Percentiles rank a stretch among this genome's conserved stretches.
Evolutionary conservation across 2,797 vertebrate species (phyloP).

Genomic region (Tenualosa ilisha): DNA sequence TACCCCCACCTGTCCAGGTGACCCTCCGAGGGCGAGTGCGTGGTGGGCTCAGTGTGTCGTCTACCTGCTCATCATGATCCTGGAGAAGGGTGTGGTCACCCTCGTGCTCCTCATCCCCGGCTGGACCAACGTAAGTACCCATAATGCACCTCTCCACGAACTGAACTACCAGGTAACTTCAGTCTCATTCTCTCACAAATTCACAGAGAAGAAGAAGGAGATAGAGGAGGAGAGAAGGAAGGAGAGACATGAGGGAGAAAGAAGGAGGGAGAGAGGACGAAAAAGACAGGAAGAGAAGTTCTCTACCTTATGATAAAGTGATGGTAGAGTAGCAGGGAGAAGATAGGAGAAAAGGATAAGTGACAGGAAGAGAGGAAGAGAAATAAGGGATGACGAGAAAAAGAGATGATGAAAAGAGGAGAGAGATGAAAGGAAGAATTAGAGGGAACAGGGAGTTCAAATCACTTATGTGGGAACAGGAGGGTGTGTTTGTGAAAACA

Average conservation of each 20-base stretch:
- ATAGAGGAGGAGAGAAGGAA: neutral
- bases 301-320: neutral
- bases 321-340: neutral
- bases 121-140: constrained; percentile 73
- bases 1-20: constrained; percentile 61
- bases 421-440: neutral
- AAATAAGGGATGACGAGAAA: neutral
- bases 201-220: neutral
- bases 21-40: constrained; percentile 73
- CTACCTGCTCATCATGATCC: constrained; percentile 80
- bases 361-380: neutral
- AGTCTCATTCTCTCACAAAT: no score
- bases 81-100: constrained; percentile 76
- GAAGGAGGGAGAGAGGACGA: neutral
- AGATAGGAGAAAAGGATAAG: neutral
- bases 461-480: constrained; percentile 33
- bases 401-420: neutral
- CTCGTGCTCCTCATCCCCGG: constrained; percentile 76
- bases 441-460: neutral
- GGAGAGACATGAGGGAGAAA: neutral
- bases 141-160: neutral
- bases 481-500: constrained; percentile 19
- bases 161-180: neutral
- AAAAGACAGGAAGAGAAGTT: neutral
- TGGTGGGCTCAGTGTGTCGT: constrained; percentile 77